phyloP scores from a whole-genome alignment of 1,140 invertebrate species.

The Drosophila lacteicornis region DNA sequence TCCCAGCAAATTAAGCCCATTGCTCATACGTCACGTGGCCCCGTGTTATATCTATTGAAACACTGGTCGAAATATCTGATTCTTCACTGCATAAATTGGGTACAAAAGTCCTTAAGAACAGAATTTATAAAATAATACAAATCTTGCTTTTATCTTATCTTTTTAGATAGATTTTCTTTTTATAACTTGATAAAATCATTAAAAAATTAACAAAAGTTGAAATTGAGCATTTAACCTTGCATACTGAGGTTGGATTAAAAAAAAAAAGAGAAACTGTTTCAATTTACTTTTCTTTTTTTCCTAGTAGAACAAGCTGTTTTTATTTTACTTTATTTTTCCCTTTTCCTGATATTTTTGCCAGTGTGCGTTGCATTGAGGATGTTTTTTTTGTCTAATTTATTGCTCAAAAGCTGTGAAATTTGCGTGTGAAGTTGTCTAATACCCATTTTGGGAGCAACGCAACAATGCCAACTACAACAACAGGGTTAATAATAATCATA shows the following conservation, averaged over 20 bases:
- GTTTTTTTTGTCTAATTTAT: conserved; percentile 4
- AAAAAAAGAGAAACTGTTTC: no score
- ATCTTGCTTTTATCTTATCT: not conserved
- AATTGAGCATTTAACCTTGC: no score
- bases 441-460: conserved; percentile 8
- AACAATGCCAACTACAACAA: conserved; percentile 20
- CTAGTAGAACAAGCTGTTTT: no score
- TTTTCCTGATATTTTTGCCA: not conserved
- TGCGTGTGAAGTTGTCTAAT: conserved; percentile 41
- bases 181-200: no score
- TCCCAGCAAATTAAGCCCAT: conserved; percentile 1
- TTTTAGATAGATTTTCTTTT: not conserved
- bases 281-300: no score
- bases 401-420: conserved; percentile 12
- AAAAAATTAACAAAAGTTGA: no score
- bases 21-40: conserved; percentile 8
- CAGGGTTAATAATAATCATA: conserved; percentile 46
- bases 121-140: no score
- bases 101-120: not conserved
- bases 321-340: not conserved
- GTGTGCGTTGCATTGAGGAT: not conserved
- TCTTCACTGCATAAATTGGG: not conserved
- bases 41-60: not conserved
- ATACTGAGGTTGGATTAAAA: no score
- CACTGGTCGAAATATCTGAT: not conserved